Evolutionary conservation across 2,113 vertebrate species (phyloP), one percentile per base, ranked within the genome.

Genomic region (Pelobates fuscus): DNA sequence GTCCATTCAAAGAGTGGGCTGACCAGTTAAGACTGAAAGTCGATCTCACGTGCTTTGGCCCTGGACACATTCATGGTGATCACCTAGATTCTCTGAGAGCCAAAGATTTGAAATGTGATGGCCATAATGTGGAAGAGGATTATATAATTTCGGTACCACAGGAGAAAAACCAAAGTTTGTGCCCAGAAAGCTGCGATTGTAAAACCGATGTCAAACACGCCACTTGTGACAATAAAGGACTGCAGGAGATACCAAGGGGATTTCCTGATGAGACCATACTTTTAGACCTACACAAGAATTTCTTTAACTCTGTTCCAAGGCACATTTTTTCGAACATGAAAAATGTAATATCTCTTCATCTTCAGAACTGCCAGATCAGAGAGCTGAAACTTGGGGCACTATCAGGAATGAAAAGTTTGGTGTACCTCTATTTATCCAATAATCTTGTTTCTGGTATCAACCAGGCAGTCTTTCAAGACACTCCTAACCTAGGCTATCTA

Each of bases 391-490:
- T 80, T 0, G 87, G 93, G 0, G 95, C 94, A 0, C 89, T 98
- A 79, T 83, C 1, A 0, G 93, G 94, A 1, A 89, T 98, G 92
- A 87, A 84, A 64, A 86, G 84, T 26, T 85, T 98, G 12, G 74
- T 96, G 27, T 99, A 98, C 81, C 92, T 99, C 55, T 98, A 99
- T 88, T 92, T 99, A 54, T 93, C 94, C 0, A n/a, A 95, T 82
- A 99, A 98, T 70, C 83, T 64, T 61, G 91, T 99, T 46, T 87
- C 89, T 0, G 85, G 85, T 1, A 82, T 99, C 80, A 88, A 64
- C 0, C 85, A 92, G 0, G 78, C 88, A 0, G 88, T 89, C 71
- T 95, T 99, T 0, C 82, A 92, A 73, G 95, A 95, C 1, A 86
- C 87, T 1, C 88, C 91, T 0, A 86, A 66, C 41, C 87, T 98